Evolutionary conservation across 1,140 invertebrate genomes (phyloP).

Genomic region (Steinernema khuongi): DNA sequence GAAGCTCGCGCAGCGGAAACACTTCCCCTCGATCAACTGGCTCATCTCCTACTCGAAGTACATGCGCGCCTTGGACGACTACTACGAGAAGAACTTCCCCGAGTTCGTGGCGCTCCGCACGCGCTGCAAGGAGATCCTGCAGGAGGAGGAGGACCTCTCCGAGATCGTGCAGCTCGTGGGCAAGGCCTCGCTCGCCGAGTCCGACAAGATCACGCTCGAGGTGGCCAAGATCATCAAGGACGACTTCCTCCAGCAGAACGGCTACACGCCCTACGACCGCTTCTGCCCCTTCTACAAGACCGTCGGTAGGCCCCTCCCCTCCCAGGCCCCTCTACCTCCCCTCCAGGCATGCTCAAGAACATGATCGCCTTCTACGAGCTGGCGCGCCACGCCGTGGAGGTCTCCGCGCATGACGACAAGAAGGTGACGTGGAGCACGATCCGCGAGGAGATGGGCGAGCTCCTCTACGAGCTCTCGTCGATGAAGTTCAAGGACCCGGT

Average conservation of each 20-base stretch:
- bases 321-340: not conserved
- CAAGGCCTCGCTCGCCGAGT: conserved; percentile 84
- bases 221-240: conserved; percentile 94
- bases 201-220: conserved; percentile 95
- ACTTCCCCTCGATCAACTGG: conserved; percentile 99
- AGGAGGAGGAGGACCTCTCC: conserved; percentile 97
- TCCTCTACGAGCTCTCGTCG: conserved; percentile 88
- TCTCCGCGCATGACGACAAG: conserved; percentile 92
- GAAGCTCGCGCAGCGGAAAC: conserved; percentile 94
- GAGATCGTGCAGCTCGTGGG: conserved; percentile 98
- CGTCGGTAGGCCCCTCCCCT: conserved; percentile 63
- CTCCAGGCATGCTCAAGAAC: conserved; percentile 79
- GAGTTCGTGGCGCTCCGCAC: conserved; percentile 79
- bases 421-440: conserved; percentile 82
- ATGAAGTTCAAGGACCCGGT: conserved; percentile 59
- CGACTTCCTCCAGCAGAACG: conserved; percentile 89
- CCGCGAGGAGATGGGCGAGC: conserved; percentile 84
- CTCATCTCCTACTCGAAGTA: conserved; percentile 95
- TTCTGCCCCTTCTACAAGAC: conserved; percentile 99
- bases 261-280: conserved; percentile 84
- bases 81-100: conserved; percentile 92
- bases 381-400: conserved; percentile 88
- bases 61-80: conserved; percentile 89
- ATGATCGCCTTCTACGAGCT: conserved; percentile 96
- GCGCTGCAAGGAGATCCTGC: conserved; percentile 76